Conservation (phyloP, 2,888 invertebrate species). For the Oasisia sp. region DNA sequence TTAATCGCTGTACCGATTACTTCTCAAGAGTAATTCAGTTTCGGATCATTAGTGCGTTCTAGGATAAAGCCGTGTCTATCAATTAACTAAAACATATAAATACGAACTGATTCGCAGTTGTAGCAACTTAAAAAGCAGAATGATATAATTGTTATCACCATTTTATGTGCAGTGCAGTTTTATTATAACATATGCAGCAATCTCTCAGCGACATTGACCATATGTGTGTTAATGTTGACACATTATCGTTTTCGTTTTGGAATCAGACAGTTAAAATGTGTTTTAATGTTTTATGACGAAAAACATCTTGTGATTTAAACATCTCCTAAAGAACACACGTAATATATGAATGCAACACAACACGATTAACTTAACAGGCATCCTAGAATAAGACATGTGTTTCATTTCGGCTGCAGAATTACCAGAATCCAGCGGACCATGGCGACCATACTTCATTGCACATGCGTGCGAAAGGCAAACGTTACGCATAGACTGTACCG, state of each 20-base stretch:
- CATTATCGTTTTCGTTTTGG: no score
- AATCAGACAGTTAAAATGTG: no score
- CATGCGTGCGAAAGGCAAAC: slow-evolving; percentile 32
- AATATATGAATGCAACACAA: neutral
- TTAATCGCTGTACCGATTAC: neutral
- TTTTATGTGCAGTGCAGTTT: no score
- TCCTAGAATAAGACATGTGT: neutral
- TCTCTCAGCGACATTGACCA: no score
- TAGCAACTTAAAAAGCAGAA: no score
- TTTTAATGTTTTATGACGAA: no score
- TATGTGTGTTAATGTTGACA: no score
- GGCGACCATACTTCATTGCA: slow-evolving; percentile 31
- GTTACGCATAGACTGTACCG: slow-evolving; percentile 27
- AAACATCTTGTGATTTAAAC: no score
- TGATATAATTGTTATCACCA: no score
- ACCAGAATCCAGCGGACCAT: neutral
- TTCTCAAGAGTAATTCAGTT: neutral
- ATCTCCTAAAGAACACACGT: neutral
- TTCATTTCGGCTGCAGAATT: neutral
- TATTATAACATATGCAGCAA: no score
- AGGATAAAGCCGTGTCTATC: neutral
- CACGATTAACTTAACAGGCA: neutral
- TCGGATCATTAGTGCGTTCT: neutral
- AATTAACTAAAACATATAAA: neutral
- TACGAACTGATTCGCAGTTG: neutral